phyloP scores from a whole-genome alignment of 2,888 invertebrate species.

The Synanthedon myopaeformis region DNA sequence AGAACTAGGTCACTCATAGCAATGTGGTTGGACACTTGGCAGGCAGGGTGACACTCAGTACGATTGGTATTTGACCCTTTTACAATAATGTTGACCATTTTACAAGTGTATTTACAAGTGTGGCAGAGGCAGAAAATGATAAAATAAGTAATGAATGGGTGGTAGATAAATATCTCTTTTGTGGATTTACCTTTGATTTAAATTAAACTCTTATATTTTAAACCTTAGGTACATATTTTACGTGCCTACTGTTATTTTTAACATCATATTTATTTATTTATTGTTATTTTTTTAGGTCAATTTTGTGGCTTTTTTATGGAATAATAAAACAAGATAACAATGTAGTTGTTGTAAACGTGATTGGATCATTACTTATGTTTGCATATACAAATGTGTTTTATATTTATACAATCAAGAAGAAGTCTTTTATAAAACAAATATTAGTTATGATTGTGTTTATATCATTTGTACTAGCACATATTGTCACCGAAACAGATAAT shows the following conservation, averaged over 20 bases:
- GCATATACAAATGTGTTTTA: slow-evolving; percentile 79
- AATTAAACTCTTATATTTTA: no score
- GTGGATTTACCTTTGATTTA: no score
- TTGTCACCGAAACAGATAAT: slow-evolving; percentile 65
- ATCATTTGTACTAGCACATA: slow-evolving; percentile 69
- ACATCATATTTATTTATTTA: not conserved
- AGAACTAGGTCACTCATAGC: no score
- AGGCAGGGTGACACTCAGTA: no score
- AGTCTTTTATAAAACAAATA: slow-evolving; percentile 73
- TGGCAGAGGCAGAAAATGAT: no score
- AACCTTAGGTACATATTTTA: no score
- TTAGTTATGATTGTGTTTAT: slow-evolving; percentile 62
- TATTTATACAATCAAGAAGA: slow-evolving; percentile 79
- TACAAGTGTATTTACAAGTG: no score
- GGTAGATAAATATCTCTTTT: no score
- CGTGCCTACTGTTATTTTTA: not conserved
- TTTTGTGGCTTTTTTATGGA: slow-evolving; percentile 86
- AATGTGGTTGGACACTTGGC: no score
- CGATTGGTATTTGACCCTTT: no score
- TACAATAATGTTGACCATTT: no score
- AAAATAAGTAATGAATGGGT: no score
- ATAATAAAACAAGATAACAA: slow-evolving; percentile 77
- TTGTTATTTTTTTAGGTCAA: slow-evolving; percentile 67
- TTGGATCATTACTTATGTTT: slow-evolving; percentile 79
- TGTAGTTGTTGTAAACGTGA: slow-evolving; percentile 79